Base-by-base conservation (phyloP, 2,113 vertebrate species). In the Galbula dea region DNA sequence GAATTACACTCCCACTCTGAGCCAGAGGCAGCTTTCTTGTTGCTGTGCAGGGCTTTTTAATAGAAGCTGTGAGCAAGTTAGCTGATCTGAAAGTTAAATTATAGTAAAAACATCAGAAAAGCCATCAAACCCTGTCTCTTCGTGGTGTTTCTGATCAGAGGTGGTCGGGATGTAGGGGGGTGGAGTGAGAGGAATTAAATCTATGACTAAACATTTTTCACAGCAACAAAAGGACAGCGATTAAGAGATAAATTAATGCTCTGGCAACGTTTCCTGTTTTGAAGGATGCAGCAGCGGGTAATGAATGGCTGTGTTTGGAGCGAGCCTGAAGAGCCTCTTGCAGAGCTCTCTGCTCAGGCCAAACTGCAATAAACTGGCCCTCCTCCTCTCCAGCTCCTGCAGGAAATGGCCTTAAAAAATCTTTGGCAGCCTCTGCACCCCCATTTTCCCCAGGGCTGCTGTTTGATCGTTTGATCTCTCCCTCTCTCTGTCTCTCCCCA, bases 1-100 rank as follows among this genome's bases (percentile, higher is more conserved):
- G 97, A 97, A 97, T 98, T 97, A 98, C 97, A 97, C 97, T 97
- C 98, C 98, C 97, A 96, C 96, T 97, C 91, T 97, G 95, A 97
- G 96, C 96, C 76, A 95, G 90, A 67, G 91, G 90, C 92, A 88
- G 85, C 66, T 91, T 17, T 75, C 88, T 95, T 94, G 89, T 93
- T 92, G 86, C 83, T 93, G 92, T 67, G 81, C 88, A 79, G 58
- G 52, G 91, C 71, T 80, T 57, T 92, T 88, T 91, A 95, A 92
- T 77, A 90, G 91, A 92, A 84, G 91, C 58, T 79, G 62, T 43
- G 51, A 84, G 80, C 37, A 69, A 92, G 89, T 63, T 95, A 96
- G 61, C 72, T 32, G 87, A 81, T 94, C 78, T 89, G 78, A 62
- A 95, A 91, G 72, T 71, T 94, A 91, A 89, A 94, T 79, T 69